A percentile compares a stretch with the other conserved stretches of the same genome.
phyloP scores from a whole-genome alignment of 2,888 invertebrate species.

The Ectropis crepuscularia region DNA sequence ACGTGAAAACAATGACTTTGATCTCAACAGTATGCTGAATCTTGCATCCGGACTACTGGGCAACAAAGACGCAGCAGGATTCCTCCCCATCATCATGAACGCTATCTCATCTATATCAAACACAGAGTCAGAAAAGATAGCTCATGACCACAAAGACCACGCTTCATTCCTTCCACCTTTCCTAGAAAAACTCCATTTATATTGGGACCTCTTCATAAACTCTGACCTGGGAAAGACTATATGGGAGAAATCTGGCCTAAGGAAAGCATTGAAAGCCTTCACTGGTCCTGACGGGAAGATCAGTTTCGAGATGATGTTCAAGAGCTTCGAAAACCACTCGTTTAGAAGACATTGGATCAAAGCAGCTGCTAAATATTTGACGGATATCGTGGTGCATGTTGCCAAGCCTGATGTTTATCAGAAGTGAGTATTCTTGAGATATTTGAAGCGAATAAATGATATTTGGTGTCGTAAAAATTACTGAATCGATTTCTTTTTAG shows the following conservation, averaged over 20 bases:
- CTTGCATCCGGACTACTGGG: slow-evolving; percentile 84
- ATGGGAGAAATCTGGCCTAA: slow-evolving; percentile 90
- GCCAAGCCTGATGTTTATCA: slow-evolving; percentile 91
- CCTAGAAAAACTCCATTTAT: slow-evolving; percentile 86
- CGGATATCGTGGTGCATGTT: slow-evolving; percentile 89
- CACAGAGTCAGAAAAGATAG: slow-evolving; percentile 85
- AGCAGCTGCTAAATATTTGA: slow-evolving; percentile 89
- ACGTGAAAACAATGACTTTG: slow-evolving; percentile 72
- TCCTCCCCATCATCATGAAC: slow-evolving; percentile 88
- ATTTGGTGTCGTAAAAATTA: too few species aligned
- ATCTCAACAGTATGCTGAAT: slow-evolving; percentile 81
- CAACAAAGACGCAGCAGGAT: slow-evolving; percentile 69
- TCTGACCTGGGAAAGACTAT: slow-evolving; percentile 91
- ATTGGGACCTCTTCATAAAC: slow-evolving; percentile 91
- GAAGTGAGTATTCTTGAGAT: slow-evolving; percentile 75
- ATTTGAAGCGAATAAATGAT: not conserved
- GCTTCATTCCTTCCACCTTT: slow-evolving; percentile 89
- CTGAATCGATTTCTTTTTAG: too few species aligned
- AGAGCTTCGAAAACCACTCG: slow-evolving; percentile 91
- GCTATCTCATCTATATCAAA: slow-evolving; percentile 86
- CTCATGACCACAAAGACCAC: slow-evolving; percentile 88
- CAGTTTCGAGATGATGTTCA: slow-evolving; percentile 89
- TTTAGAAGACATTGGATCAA: slow-evolving; percentile 93
- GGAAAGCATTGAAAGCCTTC: slow-evolving; percentile 88
- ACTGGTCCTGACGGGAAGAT: slow-evolving; percentile 88